Percentiles rank a stretch among this genome's conserved stretches.
phyloP scores from a whole-genome alignment of 1,140 invertebrate genomes.

The Drosophila nebulosa region DNA sequence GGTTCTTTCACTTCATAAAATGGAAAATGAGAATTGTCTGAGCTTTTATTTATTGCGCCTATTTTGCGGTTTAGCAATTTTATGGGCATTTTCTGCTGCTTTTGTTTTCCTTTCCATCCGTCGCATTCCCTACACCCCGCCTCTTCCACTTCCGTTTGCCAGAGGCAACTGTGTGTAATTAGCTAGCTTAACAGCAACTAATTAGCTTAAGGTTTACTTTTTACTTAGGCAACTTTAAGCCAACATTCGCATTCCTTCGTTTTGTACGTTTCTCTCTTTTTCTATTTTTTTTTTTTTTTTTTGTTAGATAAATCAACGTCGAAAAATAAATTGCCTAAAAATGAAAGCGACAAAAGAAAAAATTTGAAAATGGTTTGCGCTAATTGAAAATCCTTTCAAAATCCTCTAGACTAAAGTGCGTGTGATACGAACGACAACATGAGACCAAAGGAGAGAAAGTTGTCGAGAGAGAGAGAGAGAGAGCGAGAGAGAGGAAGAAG shows the following conservation, averaged over 20 bases:
- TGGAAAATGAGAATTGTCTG: slow-evolving; percentile 13
- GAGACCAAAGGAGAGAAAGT: not conserved
- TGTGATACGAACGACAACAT: not conserved
- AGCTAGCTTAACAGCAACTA: slow-evolving; percentile 58
- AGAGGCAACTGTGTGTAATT: slow-evolving; percentile 56
- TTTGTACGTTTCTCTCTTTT: too few relatives aligned
- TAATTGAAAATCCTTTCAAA: slow-evolving; percentile 74
- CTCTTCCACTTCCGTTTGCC: not conserved
- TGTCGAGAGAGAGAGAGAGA: not conserved
- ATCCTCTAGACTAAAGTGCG: slow-evolving; percentile 25
- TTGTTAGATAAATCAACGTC: slow-evolving; percentile 50
- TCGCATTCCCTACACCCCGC: not conserved
- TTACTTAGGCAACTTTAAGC: slow-evolving; percentile 24
- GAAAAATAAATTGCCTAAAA: slow-evolving; percentile 51
- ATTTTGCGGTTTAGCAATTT: slow-evolving; percentile 76
- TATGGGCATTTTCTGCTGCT: slow-evolving; percentile 58
- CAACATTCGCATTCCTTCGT: slow-evolving; percentile 20
- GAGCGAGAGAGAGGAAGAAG: not conserved
- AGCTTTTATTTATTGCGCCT: slow-evolving; percentile 71
- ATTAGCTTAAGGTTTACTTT: slow-evolving; percentile 61
- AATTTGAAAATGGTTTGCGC: slow-evolving; percentile 24
- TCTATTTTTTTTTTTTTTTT: not conserved
- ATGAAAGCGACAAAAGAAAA: slow-evolving; percentile 4
- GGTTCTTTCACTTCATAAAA: slow-evolving; percentile 38
- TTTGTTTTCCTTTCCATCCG: slow-evolving; percentile 38